Conservation (phyloP, 2,113 vertebrate genomes). For the Prunella himalayana region DNA sequence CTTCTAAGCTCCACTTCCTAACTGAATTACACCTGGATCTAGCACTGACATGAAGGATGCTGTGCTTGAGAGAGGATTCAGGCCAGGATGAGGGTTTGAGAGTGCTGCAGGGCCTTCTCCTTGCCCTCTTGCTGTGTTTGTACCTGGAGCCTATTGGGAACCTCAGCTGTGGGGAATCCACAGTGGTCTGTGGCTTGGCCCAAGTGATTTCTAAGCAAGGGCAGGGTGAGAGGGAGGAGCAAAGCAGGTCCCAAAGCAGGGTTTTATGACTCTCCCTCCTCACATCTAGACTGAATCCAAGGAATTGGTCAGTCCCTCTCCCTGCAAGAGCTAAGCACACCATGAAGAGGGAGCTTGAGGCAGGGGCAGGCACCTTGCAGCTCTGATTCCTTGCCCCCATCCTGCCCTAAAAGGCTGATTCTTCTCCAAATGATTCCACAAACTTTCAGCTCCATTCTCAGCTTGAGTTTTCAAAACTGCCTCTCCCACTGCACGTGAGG, state of each 20-base stretch:
- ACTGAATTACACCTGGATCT: background rate
- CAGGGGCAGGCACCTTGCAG: background rate
- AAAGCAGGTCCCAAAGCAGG: background rate
- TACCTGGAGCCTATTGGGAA: background rate
- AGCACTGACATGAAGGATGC: background rate
- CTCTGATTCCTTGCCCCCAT: background rate
- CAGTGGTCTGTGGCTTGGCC: background rate
- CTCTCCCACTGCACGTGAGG: background rate
- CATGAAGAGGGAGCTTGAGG: background rate
- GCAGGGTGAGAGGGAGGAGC: background rate
- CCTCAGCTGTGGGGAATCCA: background rate
- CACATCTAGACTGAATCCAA: background rate
- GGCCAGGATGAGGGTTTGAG: background rate
- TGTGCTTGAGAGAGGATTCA: background rate
- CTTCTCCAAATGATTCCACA: background rate
- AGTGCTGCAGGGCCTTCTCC: background rate
- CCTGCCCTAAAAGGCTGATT: background rate
- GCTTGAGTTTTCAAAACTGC: background rate
- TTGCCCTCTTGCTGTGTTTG: background rate
- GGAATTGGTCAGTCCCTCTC: background rate
- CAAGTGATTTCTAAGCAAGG: background rate
- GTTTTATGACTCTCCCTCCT: background rate
- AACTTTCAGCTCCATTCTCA: background rate
- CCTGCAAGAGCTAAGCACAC: background rate
- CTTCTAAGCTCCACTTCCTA: background rate